Evolutionary conservation across 2,797 vertebrate species (phyloP).

Genomic region (Neosilurus mollespiculum): DNA sequence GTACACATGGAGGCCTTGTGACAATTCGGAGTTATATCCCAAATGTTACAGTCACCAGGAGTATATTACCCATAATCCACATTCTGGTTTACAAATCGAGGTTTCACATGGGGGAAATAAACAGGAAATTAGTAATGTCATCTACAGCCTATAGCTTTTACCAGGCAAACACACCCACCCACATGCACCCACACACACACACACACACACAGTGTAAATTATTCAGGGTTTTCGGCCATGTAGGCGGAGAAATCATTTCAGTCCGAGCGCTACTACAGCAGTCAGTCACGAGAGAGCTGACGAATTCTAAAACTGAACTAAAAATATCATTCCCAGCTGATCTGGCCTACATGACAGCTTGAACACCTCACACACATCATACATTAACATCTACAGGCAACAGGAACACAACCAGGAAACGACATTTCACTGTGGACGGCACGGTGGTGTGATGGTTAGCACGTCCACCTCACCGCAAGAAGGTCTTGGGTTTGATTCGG

Average conservation of each 20-base stretch:
- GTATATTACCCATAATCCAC: constrained; percentile 1
- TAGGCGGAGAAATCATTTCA: neutral
- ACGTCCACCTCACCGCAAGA: too few species aligned
- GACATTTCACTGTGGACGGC: too few species aligned
- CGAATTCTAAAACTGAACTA: neutral
- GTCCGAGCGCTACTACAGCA: neutral
- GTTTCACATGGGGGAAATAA: neutral
- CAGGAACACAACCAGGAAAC: too few species aligned
- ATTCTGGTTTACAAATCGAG: too few species aligned
- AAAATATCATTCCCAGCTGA: neutral
- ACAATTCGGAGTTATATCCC: neutral
- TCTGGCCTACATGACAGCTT: constrained; percentile 1
- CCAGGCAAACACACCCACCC: neutral
- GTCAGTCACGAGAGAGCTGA: neutral
- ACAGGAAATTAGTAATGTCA: neutral
- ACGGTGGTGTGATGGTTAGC: too few species aligned
- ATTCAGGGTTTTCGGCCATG: neutral
- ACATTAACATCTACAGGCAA: neutral
- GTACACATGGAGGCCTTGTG: neutral
- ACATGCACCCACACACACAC: neutral
- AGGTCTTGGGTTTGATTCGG: too few species aligned
- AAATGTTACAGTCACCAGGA: neutral
- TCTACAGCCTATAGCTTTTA: neutral
- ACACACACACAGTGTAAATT: neutral
- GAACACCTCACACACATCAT: neutral